Evolutionary conservation across 2,888 invertebrate species (phyloP), one percentile per base, ranked within the genome.

Genomic region (Eupeodes luniger): DNA sequence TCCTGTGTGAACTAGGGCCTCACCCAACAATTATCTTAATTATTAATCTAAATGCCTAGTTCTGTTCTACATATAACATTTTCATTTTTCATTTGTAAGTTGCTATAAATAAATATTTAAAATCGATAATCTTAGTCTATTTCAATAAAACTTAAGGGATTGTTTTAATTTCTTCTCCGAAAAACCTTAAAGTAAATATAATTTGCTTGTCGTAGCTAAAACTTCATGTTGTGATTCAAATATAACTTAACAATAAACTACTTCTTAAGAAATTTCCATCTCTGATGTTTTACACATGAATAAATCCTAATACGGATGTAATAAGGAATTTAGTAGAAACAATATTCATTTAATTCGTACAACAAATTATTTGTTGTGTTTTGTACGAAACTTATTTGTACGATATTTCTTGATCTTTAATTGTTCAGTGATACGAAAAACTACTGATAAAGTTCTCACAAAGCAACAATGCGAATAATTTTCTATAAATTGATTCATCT

Each of bases 401-500:
- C 12, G 14, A n/a, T 51, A 7, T 62, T 34, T 36, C 40, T 55
- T 47, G 44, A 2, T 27, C 0, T 34, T 62, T 55, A 79, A 79
- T 79, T 79, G 79, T 62, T 61, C 78, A 70, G 69, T 79, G 69
- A 19, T 11, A 27, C 53, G 78, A 69, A 53, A 69, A 69, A 44
- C 69, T 59, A 70, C 69, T 44, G 78, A 79, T 79, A 79, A 70
- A 59, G 49, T 76, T 76, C 64, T 55, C 55, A 55, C 76, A 76
- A 66, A 16, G 27, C 49, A 67, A 36, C 51, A 51, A 67, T 67
- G 34, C 67, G 51, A 67, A 67, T 67, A 36, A 67, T 51, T 67
- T 16, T 34, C 34, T 36, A 51, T 67, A 36, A 67, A 67, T 51
- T 67, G 11, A 51, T 4, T 67, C n/a, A 36, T 51, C 10, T 44